These are phyloP conservation scores for Dynastes grantii DNA, from an alignment of 2,888 invertebrate species.

Conservation along the genomic window DNA sequence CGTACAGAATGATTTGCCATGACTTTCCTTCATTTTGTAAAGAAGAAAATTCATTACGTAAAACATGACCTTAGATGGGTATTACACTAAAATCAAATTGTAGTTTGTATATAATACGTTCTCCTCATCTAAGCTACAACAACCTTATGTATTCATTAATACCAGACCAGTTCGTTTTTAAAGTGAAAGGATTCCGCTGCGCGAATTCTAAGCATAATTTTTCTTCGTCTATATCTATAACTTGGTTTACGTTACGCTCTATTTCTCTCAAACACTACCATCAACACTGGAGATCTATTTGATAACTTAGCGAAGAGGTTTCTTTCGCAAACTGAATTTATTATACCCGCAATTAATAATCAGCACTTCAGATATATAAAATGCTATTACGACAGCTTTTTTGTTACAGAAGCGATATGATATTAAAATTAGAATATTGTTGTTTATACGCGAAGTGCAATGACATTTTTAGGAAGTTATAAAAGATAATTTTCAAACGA, in stretches of 20 bases:
- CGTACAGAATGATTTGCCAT: not conserved
- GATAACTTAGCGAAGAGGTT: not conserved
- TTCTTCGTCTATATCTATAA: conserved; percentile 6
- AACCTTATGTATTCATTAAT: conserved; percentile 5
- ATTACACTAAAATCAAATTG: no score
- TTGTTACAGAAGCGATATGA: not conserved
- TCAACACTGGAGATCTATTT: conserved; percentile 23
- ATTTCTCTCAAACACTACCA: conserved; percentile 4
- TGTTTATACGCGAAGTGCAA: no score
- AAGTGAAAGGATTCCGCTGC: conserved; percentile 41
- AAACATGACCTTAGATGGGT: conserved; percentile 1
- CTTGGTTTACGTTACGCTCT: conserved; percentile 26
- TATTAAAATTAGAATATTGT: not conserved
- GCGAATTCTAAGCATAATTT: conserved; percentile 15
- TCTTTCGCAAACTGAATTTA: conserved; percentile 16
- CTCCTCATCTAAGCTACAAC: not conserved
- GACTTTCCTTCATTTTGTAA: not conserved
- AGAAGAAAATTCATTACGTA: not conserved
- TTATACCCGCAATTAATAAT: not conserved
- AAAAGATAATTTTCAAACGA: not conserved
- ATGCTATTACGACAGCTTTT: not conserved
- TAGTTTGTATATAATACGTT: not conserved
- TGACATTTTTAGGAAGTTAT: not conserved
- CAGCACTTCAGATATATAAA: not conserved
- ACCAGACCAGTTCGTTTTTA: conserved; percentile 8